These are phyloP conservation scores for Aphelinus certus DNA, from an alignment of 1,140 invertebrate species.

Conservation along the genomic window DNA sequence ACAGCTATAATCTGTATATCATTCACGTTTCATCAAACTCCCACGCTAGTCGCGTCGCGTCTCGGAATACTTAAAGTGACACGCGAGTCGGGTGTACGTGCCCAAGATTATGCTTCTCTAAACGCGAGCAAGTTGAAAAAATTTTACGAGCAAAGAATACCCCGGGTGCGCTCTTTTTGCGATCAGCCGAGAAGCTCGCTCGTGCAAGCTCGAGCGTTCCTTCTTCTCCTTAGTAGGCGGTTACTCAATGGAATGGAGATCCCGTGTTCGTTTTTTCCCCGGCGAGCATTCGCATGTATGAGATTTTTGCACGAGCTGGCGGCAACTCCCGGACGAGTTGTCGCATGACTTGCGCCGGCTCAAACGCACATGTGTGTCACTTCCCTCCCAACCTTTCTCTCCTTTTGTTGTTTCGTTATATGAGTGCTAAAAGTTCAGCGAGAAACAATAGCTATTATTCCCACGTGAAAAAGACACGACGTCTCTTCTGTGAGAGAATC, in stretches of 20 bases:
- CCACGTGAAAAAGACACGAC: no score
- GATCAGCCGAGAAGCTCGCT: conserved; percentile 5
- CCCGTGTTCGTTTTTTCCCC: conserved; percentile 11
- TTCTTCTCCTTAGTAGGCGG: neutral
- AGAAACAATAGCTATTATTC: no score
- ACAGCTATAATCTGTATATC: no score
- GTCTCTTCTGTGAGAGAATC: no score
- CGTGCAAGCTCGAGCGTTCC: conserved; percentile 1
- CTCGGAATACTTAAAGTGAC: no score
- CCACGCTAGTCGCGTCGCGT: no score
- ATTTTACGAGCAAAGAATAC: neutral
- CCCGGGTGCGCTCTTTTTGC: neutral
- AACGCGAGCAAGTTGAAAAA: neutral
- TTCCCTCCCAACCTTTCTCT: no score
- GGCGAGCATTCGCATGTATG: conserved; percentile 1
- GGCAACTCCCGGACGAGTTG: neutral
- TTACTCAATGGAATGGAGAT: conserved; percentile 9
- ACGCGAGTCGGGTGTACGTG: no score
- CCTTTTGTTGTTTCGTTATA: no score
- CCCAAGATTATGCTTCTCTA: no score
- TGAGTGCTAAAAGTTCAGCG: no score
- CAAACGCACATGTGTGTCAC: neutral
- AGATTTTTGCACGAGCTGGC: conserved; percentile 2
- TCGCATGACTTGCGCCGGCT: neutral
- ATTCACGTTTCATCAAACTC: no score